Conservation (phyloP, 2,888 invertebrate genomes). For the Nomada goodeniana region DNA sequence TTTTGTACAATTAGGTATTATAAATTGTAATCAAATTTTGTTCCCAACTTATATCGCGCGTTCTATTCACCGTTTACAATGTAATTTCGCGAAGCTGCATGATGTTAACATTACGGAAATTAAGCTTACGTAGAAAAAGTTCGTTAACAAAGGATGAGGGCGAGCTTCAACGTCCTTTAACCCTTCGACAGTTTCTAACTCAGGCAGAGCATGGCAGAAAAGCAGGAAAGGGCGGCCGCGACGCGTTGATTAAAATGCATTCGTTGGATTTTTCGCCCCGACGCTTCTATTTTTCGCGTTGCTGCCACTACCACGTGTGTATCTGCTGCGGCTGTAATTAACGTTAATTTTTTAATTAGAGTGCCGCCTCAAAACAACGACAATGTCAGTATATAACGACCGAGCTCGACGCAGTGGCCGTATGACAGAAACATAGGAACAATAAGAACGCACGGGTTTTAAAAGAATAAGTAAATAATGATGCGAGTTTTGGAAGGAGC, state of each 20-base stretch:
- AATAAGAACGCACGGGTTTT: conserved; percentile 5
- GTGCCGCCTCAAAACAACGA: conserved; percentile 65
- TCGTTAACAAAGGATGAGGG: conserved; percentile 8
- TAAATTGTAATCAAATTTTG: too few species aligned
- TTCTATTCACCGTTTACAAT: too few species aligned
- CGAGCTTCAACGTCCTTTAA: conserved; percentile 39
- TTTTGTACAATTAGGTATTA: too few species aligned
- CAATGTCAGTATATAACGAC: conserved; percentile 46
- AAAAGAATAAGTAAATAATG: neutral
- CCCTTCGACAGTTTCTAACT: conserved; percentile 35
- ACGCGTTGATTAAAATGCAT: conserved; percentile 74
- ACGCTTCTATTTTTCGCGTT: conserved; percentile 60
- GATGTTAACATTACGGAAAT: neutral
- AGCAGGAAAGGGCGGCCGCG: conserved; percentile 36
- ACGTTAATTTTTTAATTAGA: conserved; percentile 79
- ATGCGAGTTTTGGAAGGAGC: neutral
- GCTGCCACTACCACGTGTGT: conserved; percentile 36
- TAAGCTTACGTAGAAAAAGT: conserved; percentile 23
- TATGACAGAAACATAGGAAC: conserved; percentile 12
- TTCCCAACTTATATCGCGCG: neutral
- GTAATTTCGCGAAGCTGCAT: neutral
- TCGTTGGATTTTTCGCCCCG: conserved; percentile 65
- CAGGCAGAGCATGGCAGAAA: neutral
- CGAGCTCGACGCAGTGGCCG: conserved; percentile 8
- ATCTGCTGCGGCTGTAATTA: conserved; percentile 69